Percentiles rank a stretch among this genome's conserved stretches.
phyloP scores from a whole-genome alignment of 2,113 vertebrate genomes.

The Tachycineta bicolor region DNA sequence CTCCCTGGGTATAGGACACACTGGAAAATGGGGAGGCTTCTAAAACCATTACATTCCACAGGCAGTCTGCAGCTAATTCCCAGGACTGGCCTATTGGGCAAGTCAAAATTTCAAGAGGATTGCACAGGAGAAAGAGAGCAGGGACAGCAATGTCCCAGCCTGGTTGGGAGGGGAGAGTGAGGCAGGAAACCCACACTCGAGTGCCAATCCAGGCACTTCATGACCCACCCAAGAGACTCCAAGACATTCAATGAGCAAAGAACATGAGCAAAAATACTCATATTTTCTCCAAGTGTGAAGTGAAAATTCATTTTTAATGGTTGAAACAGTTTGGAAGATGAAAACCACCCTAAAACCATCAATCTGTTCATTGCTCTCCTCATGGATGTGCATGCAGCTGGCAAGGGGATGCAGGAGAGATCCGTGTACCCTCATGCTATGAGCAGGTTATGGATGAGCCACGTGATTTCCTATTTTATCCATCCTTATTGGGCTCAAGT shows the following conservation, averaged over 20 bases:
- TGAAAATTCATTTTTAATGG: neutral
- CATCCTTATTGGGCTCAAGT: conserved; percentile 75
- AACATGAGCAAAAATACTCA: neutral
- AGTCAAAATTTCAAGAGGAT: neutral
- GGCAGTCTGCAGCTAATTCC: neutral
- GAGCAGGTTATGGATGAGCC: conserved; percentile 32
- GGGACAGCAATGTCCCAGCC: neutral
- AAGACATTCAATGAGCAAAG: neutral
- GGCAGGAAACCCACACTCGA: fast-evolving
- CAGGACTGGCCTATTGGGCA: neutral
- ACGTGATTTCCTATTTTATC: conserved; percentile 77
- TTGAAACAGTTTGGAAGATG: neutral
- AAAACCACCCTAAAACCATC: neutral
- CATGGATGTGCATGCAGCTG: neutral
- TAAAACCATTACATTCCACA: neutral
- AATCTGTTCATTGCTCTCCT: neutral
- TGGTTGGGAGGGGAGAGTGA: no score
- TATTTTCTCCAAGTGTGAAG: neutral
- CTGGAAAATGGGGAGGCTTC: neutral
- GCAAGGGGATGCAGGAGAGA: conserved; percentile 46
- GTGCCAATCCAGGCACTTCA: neutral
- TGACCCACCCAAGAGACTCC: neutral
- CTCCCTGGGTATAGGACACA: neutral
- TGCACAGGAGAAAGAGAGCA: neutral
- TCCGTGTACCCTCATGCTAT: neutral